Conservation (phyloP, 2,797 vertebrate species). For the Clamator glandarius region DNA sequence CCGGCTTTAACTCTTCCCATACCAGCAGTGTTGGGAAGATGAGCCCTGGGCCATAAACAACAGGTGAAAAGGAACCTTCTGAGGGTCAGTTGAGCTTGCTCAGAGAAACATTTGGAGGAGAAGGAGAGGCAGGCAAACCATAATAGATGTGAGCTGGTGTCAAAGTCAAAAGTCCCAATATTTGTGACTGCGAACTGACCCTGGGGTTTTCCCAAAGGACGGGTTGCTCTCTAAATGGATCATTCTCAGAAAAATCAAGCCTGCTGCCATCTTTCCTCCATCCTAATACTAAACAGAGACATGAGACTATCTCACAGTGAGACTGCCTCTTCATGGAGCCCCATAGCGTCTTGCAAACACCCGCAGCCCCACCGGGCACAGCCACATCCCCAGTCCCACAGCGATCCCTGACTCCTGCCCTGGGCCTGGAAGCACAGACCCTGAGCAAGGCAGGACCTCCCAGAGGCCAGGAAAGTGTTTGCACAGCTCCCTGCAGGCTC, state of each 20-base stretch:
- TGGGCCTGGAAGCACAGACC: neutral
- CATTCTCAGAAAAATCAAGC: neutral
- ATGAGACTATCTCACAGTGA: neutral
- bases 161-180: neutral
- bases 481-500: neutral
- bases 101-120: neutral
- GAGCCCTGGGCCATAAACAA: neutral
- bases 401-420: accelerated
- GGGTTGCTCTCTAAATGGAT: neutral
- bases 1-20: slow-evolving; percentile 39
- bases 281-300: neutral
- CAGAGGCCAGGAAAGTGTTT: accelerated
- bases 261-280: neutral
- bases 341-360: neutral
- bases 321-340: neutral
- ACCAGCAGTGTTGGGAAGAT: accelerated
- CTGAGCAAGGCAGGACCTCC: neutral
- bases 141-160: neutral
- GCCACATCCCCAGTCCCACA: neutral
- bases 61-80: neutral
- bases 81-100: neutral
- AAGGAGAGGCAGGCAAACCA: neutral
- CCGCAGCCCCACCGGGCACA: neutral
- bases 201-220: neutral
- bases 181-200: neutral